Base-by-base conservation (phyloP, 2,888 invertebrate species). In the Diogma glabrata region DNA sequence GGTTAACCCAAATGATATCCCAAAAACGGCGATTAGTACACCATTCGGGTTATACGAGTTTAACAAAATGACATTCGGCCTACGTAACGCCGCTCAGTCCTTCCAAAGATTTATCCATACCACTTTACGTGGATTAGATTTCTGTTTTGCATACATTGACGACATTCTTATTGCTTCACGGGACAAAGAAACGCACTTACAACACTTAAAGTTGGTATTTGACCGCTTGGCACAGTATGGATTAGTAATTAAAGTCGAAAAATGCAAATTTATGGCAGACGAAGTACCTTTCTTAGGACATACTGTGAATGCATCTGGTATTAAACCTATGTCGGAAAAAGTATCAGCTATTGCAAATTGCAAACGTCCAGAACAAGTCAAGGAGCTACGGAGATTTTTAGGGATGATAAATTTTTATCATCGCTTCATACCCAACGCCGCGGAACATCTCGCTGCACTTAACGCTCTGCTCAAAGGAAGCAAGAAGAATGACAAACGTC, bases 11-110 rank as follows among this genome's bases (percentile, higher is more conserved):
- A 58, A 56, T 12, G 59, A 64, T 51, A 67, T 33, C 4, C 33
- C 6, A 7, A 33, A 33, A 54, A 63, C 64, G 4, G 64, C 61
- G 0, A 61, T 65, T 4, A 61, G 52, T 3, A 64, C 64, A 2
- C 63, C 64, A 2, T 64, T 64, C 51, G 64, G 63, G 4, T 50
- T 64, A 7, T 66, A 57, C 48, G 64, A 66, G 52, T 63, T 59
- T 50, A 19, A 56, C 1, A 24, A 43, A 7, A 65, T 65, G 64
- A 54, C 61, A 3, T 66, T 65, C 50, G 64, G 65, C 0, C 57
- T 67, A 14, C 12, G 47, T n/a, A 51, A 51, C 24, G 47, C 46
- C 8, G 51, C 16, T 8, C 51, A 51, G 17, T 28, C 51, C 6
- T 33, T 33, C 10, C 33, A 33, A 33, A 33, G 51, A 17, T 47